Conservation (phyloP, 2,888 invertebrate genomes). For the Drosophila paranaensis region DNA sequence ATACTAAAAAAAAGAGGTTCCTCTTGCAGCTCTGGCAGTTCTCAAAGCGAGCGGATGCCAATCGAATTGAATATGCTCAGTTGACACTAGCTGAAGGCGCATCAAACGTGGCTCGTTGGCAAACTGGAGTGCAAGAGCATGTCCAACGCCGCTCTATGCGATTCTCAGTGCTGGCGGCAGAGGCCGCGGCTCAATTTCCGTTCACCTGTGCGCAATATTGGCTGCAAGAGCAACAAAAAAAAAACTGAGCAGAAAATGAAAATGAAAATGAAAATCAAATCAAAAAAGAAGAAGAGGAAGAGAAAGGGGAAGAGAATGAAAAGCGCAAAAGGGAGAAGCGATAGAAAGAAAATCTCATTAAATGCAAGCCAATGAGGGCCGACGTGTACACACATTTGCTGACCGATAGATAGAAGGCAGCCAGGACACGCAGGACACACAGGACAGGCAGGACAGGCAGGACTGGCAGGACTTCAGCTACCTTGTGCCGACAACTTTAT, state of each 20-base stretch:
- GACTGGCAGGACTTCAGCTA: background rate
- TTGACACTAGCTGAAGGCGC: background rate
- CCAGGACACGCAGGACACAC: constrained; percentile 11
- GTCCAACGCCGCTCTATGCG: constrained; percentile 21
- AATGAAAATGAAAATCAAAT: background rate
- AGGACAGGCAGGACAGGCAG: background rate
- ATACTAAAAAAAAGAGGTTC: too few species aligned
- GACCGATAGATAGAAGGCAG: constrained; percentile 68
- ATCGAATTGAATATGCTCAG: background rate
- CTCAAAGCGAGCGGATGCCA: background rate
- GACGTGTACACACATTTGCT: constrained; percentile 52
- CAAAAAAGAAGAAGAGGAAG: background rate
- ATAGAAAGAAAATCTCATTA: constrained; percentile 67
- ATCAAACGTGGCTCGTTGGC: too few species aligned
- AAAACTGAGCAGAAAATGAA: background rate
- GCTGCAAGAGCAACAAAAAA: constrained; percentile 9
- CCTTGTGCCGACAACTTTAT: constrained; percentile 52
- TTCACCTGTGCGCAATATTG: constrained; percentile 47
- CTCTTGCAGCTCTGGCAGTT: too few species aligned
- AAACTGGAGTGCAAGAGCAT: background rate
- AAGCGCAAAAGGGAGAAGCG: constrained; percentile 3
- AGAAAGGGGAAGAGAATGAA: constrained; percentile 38
- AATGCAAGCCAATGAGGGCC: constrained; percentile 76
- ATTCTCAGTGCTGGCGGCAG: constrained; percentile 20
- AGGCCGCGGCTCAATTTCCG: constrained; percentile 3